These are phyloP conservation scores for Rattus norvegicus DNA, from an alignment of 2,113 vertebrate genomes.

Conservation along the genomic window GRCr8 NC_086019.1:166300001-166300500, in stretches of 20 bases:
- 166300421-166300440: conserved; percentile 11
- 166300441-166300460: background rate
- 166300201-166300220: background rate
- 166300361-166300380: background rate
- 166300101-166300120: background rate
- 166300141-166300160: background rate
- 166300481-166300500: background rate
- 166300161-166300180: background rate
- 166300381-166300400: background rate
- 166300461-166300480: background rate
- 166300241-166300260: background rate
- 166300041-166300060: background rate
- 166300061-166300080: background rate
- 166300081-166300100: background rate
- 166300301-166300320: too few relatives aligned
- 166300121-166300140: background rate
- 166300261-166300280: background rate
- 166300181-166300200: background rate
- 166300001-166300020: background rate
- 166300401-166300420: background rate
- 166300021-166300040: background rate
- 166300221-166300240: background rate
- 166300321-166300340: background rate
- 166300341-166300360: background rate
- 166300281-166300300: background rate